Base-by-base conservation (phyloP, 2,113 vertebrate genomes). In the Leuciscus idus region DNA sequence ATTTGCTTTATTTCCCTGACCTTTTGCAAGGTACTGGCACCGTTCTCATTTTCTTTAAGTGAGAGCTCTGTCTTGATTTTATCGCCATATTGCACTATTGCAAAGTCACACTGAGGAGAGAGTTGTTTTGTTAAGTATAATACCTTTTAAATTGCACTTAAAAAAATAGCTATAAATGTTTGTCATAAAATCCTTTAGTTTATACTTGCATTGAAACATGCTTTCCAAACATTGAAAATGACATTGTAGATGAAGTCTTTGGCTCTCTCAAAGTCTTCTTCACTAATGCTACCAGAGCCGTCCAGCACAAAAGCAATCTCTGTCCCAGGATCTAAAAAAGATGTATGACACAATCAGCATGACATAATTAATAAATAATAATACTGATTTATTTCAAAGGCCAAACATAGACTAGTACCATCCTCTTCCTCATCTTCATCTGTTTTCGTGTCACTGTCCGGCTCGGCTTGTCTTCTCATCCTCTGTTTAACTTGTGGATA, bases 211-310 rank as follows among this genome's bases (percentile, higher is more conserved):
- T 93, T 90, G 48, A 93, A 94, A 88, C 96, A 96, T 87, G 91
- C 94, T 10, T 89, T 68, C 86, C 95, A 95, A 86, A 95, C 87
- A 0, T 82, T 94, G 33, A 17, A 87, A 92, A 95, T 95, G 89
- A 96, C 93, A 79, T 90, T 92, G 64, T 78, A 87, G 59, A 96
- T 95, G 87, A 96, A 97, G 1, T 92, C 85, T 90, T 96, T 97
- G 79, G 95, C 96, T 78, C 8, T 94, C 87, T 94, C 43, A 88
- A 97, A 97, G 85, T 97, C 95, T 0, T 61, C 1, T 0, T 11
- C 0, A 0, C 85, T 36, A 4, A 96, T 96, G 90, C 95, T 96
- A 48, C 94, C 93, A 11, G 96, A 97, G 62, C 83, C 83, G 7
- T 87, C 85, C 79, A 90, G 50, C 39, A 89, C 88, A 64, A 89